A percentile compares a stretch with the other conserved stretches of the same genome.
phyloP scores from a whole-genome alignment of 2,888 invertebrate genomes.

The Epinotia brunnichana region DNA sequence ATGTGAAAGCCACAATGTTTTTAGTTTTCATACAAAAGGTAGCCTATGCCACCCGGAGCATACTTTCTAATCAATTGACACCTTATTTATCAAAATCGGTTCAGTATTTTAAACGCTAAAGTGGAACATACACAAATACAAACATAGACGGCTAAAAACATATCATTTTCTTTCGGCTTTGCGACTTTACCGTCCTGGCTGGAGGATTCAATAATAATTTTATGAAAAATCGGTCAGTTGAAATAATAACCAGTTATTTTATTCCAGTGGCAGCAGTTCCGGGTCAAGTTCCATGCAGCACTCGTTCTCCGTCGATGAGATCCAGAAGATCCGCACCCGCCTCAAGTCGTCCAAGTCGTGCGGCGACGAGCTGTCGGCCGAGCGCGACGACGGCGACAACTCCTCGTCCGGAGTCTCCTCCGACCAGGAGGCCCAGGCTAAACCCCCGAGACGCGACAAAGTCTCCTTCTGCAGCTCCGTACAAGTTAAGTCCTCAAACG shows the following conservation, averaged over 20 bases:
- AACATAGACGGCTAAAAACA: too few species aligned
- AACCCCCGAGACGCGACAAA: constrained; percentile 71
- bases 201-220: too few species aligned
- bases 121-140: too few species aligned
- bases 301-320: constrained; percentile 94
- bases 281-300: constrained; percentile 91
- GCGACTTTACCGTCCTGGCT: too few species aligned
- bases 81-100: too few species aligned
- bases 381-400: constrained; percentile 92
- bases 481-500: constrained; percentile 79
- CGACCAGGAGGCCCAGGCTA: constrained; percentile 86
- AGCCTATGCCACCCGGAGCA: too few species aligned
- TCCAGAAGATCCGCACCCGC: constrained; percentile 92
- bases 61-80: too few species aligned
- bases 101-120: too few species aligned
- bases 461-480: constrained; percentile 81
- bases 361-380: constrained; percentile 89
- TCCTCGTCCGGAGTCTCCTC: constrained; percentile 95
- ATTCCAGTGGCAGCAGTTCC: constrained; percentile 88
- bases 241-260: not conserved
- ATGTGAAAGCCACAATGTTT: too few species aligned
- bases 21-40: too few species aligned
- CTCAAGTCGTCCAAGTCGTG: constrained; percentile 94
- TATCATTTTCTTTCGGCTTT: too few species aligned
- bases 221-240: too few species aligned